Evolutionary conservation across 2,113 vertebrate species (phyloP), one percentile per base, ranked within the genome.

Genomic region (Indicator maculatus): DNA sequence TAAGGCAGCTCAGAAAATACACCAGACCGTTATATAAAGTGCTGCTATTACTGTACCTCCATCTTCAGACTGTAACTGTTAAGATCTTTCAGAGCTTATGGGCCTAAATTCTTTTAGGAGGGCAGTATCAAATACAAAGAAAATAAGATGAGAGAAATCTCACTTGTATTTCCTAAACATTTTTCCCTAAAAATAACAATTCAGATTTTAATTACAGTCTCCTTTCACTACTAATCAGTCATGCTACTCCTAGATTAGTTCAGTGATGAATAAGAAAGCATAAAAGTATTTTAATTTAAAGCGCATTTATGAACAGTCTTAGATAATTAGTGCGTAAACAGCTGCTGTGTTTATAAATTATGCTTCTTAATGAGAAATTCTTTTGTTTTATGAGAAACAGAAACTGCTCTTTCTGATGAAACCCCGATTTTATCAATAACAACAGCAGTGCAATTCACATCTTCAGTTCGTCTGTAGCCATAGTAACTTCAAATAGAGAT

Each of bases 401-500:
- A 92, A 92, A 83, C 58, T 77, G 39, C 63, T 78, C 33, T 71
- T 96, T 80, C 61, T 92, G 73, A 93, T 95, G 97, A 98, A 98
- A 96, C 96, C 69, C 95, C 95, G 92, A 95, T 97, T 97, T 97
- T 96, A 97, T 97, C 96, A 94, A 97, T 93, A 90, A 88, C 59
- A 91, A 86, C 88, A 96, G 88, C 90, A 91, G 85, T 60, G 72
- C 78, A 81, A 91, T 72, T 91, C 83, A 75, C 89, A 96, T 86
- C 89, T 93, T 77, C 86, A 58, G 28, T 92, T 96, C 89, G 82
- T 90, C 80, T 28, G 97, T 98, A 96, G 97, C 97, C 97, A 98
- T 97, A 94, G 97, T 90, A 98, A 98, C 97, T 83, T 92, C 86
- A 96, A 97, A 97, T 72, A 92, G 96, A 96, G 96, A 97, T 93